Conservation (phyloP, 2,888 invertebrate species). For the Cacoxenus indagator region DNA sequence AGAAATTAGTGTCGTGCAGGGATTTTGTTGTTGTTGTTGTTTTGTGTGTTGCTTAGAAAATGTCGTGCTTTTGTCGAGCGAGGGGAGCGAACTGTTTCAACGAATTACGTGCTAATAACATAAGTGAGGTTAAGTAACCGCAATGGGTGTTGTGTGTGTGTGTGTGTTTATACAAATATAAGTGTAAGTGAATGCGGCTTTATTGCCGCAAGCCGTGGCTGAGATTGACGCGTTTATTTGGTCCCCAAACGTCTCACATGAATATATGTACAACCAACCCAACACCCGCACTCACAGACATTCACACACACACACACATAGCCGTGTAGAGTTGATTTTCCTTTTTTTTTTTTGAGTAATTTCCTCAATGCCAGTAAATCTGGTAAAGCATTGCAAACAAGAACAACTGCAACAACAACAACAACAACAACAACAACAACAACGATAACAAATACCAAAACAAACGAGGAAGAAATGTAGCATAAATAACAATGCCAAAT, state of each 20-base stretch:
- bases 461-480: no score
- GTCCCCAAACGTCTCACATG: not conserved
- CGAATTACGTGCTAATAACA: no score
- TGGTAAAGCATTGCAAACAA: not conserved
- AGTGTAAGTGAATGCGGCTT: not conserved
- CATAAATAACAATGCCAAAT: slow-evolving; percentile 1
- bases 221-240: not conserved
- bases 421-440: not conserved
- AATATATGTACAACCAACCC: not conserved
- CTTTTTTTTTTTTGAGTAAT: not conserved
- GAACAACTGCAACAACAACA: not conserved
- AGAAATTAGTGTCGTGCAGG: slow-evolving; percentile 5
- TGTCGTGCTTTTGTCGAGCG: no score
- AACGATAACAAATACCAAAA: not conserved
- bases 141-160: not conserved
- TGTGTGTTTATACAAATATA: not conserved
- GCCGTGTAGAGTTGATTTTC: not conserved
- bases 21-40: not conserved
- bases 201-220: not conserved
- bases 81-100: no score
- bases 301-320: no score
- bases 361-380: not conserved
- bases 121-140: not conserved
- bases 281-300: not conserved
- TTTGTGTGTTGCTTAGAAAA: no score